Conservation (phyloP, 2,113 vertebrate genomes). For the Bufo gargarizans region DNA sequence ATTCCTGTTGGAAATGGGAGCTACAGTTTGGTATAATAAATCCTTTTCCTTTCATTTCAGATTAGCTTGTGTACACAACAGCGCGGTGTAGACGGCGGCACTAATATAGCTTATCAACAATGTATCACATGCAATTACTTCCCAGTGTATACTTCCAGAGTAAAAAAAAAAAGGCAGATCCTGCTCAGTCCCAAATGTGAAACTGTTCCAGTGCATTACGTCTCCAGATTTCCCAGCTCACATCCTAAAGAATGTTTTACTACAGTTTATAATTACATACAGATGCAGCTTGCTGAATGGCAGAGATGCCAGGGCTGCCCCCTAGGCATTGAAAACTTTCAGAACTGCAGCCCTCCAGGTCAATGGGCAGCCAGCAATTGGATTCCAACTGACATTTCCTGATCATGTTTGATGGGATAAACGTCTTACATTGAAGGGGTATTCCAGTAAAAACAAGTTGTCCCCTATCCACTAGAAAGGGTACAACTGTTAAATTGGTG, state of each 20-base stretch:
- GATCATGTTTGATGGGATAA: too few relatives aligned
- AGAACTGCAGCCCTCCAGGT: not conserved
- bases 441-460: too few relatives aligned
- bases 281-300: not conserved
- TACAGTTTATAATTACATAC: not conserved
- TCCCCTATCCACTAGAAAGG: too few relatives aligned
- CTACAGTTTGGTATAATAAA: conserved; percentile 20
- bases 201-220: not conserved
- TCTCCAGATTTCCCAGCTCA: not conserved
- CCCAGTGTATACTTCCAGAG: not conserved
- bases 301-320: too few relatives aligned
- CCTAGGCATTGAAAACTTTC: too few relatives aligned
- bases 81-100: not conserved
- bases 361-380: too few relatives aligned
- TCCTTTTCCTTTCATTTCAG: not conserved
- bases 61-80: not conserved
- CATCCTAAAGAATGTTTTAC: not conserved
- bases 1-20: conserved; percentile 11
- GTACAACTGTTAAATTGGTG: too few relatives aligned
- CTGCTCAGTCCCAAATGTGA: not conserved
- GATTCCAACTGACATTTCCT: too few relatives aligned
- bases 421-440: too few relatives aligned
- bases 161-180: not conserved
- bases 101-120: conserved; percentile 25
- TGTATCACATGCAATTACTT: conserved; percentile 28